A percentile compares a stretch with the other conserved stretches of the same genome.
Conservation (phyloP, 1,140 invertebrate species). For the Drosophila lacertosa region DNA sequence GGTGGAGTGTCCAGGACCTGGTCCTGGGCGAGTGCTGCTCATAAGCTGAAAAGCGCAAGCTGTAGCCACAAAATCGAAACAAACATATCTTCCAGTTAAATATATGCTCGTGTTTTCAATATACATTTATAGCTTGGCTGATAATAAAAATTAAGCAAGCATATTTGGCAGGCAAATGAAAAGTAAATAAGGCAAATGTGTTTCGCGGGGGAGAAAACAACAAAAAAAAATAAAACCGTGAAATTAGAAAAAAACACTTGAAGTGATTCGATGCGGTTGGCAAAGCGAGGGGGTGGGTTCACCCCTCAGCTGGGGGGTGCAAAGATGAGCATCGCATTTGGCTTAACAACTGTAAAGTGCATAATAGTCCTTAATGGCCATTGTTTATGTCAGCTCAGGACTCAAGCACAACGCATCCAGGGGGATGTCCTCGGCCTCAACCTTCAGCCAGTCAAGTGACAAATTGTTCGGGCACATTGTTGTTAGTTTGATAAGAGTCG, state of each 20-base stretch:
- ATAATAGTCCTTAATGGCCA: constrained; percentile 63
- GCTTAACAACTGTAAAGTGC: constrained; percentile 45
- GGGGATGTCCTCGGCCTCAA: not conserved
- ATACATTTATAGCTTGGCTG: not conserved
- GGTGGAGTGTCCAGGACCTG: constrained; percentile 6
- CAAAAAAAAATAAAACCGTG: constrained; percentile 67
- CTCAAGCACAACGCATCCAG: not conserved
- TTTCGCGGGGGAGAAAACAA: constrained; percentile 20
- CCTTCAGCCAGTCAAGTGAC: constrained; percentile 24
- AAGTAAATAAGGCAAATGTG: constrained; percentile 76
- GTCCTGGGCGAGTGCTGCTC: constrained; percentile 1
- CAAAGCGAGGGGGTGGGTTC: constrained; percentile 19
- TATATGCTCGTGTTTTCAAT: not conserved
- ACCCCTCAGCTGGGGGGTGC: not conserved
- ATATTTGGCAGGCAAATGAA: constrained; percentile 77
- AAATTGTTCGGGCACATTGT: constrained; percentile 18
- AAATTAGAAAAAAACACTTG: constrained; percentile 76
- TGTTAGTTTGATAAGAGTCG: constrained; percentile 9
- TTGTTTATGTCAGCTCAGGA: constrained; percentile 46
- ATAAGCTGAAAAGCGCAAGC: constrained; percentile 64
- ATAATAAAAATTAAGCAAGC: constrained; percentile 54
- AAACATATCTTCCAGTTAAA: constrained; percentile 50
- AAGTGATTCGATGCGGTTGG: constrained; percentile 70
- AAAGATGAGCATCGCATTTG: constrained; percentile 38
- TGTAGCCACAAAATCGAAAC: constrained; percentile 37